Evolutionary conservation across 1,140 invertebrate species (phyloP), one percentile per base, ranked within the genome.

Genomic region (Tribolium castaneum): DNA sequence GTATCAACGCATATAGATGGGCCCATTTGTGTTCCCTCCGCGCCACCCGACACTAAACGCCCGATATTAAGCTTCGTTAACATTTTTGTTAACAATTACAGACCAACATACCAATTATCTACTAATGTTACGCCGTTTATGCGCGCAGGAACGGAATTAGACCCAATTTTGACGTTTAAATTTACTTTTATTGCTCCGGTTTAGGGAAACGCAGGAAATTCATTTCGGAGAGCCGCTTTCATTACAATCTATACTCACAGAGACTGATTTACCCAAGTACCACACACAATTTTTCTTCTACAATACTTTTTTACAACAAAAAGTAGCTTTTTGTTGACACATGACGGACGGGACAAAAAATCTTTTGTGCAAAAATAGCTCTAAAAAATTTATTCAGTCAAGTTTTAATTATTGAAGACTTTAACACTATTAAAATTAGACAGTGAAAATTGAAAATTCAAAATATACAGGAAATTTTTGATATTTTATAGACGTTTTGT

Each of bases 1-100:
- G 77, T 83, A 83, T 83, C 82, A 80, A 75, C 78, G 82, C 82
- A 83, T 83, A 83, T 82, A 83, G 82, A 83, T 83, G 82, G 82
- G 73, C 82, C 76, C 78, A 79, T 79, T 79, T 79, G 56, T 66
- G 59, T 66, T 39, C 51, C 51, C 51, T 52, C 51, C 51, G 16
- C 51, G 51, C 34, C 34, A 34, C 12, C 52, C 3, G 59, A 66
- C 59, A 66, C 59, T 66, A 66, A 66, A 66, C 59, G 59, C 22
- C 59, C 30, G 59, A 35, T 35, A 66, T 66, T 66, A 66, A 66
- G 59, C 59, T 66, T 66, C 59, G 59, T 66, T 66, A 66, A 66
- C 59, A 66, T 66, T 66, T 66, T 66, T 66, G 59, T 66, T 66
- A 66, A 66, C 59, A 66, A 66, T 66, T 66, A 66, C 59, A n/a